phyloP scores from a whole-genome alignment of 2,113 vertebrate genomes.

The Pica pica region DNA sequence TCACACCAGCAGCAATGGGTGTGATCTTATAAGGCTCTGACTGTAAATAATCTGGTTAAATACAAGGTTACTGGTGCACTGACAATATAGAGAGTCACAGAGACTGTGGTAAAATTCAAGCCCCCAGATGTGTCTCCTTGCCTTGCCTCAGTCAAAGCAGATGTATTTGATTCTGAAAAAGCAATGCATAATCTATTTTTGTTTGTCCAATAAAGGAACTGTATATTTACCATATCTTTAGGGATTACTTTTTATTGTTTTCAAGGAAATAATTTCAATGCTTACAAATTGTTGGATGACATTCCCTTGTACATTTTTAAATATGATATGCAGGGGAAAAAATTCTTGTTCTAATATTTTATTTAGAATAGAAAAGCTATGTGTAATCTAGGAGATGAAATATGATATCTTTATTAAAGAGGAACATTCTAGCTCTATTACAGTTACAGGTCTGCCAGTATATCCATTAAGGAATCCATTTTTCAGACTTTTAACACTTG shows the following conservation, averaged over 20 bases:
- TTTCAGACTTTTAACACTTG: constrained; percentile 59
- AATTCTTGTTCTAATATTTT: constrained; percentile 45
- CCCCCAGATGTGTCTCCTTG: constrained; percentile 57
- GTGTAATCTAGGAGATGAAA: constrained; percentile 42
- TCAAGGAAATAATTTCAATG: constrained; percentile 49
- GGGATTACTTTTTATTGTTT: constrained; percentile 62
- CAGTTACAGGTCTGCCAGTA: constrained; percentile 54
- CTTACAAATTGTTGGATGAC: constrained; percentile 43
- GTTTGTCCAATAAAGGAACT: constrained; percentile 71
- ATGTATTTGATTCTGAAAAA: constrained; percentile 68
- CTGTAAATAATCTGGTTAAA: constrained; percentile 74
- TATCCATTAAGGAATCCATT: constrained; percentile 70
- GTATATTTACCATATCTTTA: constrained; percentile 65
- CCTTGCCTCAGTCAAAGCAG: constrained; percentile 63
- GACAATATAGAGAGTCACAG: constrained; percentile 49
- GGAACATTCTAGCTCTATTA: constrained; percentile 46
- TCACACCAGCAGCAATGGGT: constrained; percentile 48
- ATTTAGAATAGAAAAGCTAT: constrained; percentile 42
- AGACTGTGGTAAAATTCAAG: constrained; percentile 20
- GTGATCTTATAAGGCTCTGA: constrained; percentile 54
- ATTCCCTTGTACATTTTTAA: constrained; percentile 45
- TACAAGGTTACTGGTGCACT: constrained; percentile 59
- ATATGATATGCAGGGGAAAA: constrained; percentile 35
- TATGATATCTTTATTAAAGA: constrained; percentile 62
- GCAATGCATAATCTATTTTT: constrained; percentile 64